Base-by-base conservation (phyloP, 2,113 vertebrate species). In the Stercorarius parasiticus region DNA sequence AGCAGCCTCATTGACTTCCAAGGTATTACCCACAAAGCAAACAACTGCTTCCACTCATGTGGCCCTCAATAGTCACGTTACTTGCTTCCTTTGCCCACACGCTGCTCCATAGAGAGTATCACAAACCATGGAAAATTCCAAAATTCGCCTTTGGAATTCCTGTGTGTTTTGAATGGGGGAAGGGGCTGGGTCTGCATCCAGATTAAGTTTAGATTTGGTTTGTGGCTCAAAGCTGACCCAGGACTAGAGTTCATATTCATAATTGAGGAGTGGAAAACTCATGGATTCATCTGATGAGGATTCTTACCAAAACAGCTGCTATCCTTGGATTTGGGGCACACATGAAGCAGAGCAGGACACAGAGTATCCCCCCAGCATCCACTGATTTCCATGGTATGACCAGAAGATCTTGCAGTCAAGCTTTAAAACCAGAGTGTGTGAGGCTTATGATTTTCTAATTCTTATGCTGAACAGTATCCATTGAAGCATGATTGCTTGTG, bases 101-200 rank as follows among this genome's bases (percentile, higher is more conserved):
- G 1, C 70, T 59, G 70, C 91, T 94, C 94, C 96, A 42, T 56
- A 87, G 91, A 59, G 94, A 88, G 82, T 87, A 27, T 86, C 90
- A 56, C 18, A 92, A 55, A 97, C 91, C 94, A 96, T 80, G 87
- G 95, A 97, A 97, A 97, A 97, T 97, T 97, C 91, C 82, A 86
- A 77, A 88, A 95, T 88, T 91, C 0, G 47, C 67, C 69, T 81
- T 58, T 23, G 15, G 90, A 88, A 97, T 96, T 95, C 78, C 71
- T 97, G 94, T 0, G 16, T 95, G 86, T 38, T 97, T 74, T 64
- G 58, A 83, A 83, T 2, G 0, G 65, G 78, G 82, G 45, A 95
- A 93, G 67, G 71, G 93, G 19, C 32, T 82, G 82, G 50, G 50
- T 26, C 59, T 96, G 45, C 34, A 50, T 93, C 91, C 87, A 91